phyloP scores from a whole-genome alignment of 2,797 vertebrate species.

The Geotrypetes seraphini region DNA sequence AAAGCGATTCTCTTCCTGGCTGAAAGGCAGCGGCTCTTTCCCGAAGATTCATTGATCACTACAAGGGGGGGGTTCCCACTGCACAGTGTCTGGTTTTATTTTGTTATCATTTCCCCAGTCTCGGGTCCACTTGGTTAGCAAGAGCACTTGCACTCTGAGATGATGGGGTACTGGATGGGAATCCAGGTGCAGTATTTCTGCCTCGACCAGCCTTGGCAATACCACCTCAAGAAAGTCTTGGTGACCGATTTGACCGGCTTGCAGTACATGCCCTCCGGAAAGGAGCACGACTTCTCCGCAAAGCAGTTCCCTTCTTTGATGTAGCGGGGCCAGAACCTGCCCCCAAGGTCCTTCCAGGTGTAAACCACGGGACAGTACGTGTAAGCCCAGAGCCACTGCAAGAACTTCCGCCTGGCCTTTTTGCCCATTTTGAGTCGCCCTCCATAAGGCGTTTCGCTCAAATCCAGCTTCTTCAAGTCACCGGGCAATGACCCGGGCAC shows the following conservation, averaged over 20 bases:
- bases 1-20: too few species aligned
- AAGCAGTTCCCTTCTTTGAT: conserved; percentile 86
- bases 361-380: conserved; percentile 83
- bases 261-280: conserved; percentile 88
- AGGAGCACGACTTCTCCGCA: conserved; percentile 79
- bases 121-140: conserved; percentile 52
- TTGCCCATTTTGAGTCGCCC: conserved; percentile 73
- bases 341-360: conserved; percentile 84
- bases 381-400: conserved; percentile 85
- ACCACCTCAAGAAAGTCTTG: conserved; percentile 87
- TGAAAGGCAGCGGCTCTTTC: too few species aligned
- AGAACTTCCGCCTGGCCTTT: conserved; percentile 80
- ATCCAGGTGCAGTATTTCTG: conserved; percentile 92
- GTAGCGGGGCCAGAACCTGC: conserved; percentile 86
- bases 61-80: too few species aligned
- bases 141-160: conserved; percentile 91
- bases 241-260: conserved; percentile 79
- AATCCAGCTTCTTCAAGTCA: conserved; percentile 76
- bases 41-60: too few species aligned
- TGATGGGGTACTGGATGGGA: conserved; percentile 85
- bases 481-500: conserved; percentile 58
- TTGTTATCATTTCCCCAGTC: not conserved
- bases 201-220: conserved; percentile 86
- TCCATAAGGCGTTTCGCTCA: conserved; percentile 72
- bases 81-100: not conserved